A percentile compares a stretch with the other conserved stretches of the same genome.
phyloP scores from a whole-genome alignment of 2,113 vertebrate species.

The Muscicapa adusta region DNA sequence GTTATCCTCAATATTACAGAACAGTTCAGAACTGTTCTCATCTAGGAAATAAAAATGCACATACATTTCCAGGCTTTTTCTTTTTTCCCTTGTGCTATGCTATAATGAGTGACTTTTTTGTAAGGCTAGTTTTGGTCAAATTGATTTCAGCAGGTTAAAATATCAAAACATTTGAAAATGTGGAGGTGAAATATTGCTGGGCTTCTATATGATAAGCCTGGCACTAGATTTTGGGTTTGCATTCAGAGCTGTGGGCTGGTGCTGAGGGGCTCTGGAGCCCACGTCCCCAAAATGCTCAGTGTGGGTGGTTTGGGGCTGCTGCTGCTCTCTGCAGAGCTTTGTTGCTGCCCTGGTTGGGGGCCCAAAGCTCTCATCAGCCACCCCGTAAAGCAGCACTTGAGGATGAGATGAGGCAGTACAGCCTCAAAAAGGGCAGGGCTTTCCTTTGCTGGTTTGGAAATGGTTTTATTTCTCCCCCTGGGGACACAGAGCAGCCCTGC shows the following conservation, averaged over 20 bases:
- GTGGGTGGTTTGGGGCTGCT: background rate
- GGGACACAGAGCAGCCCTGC: background rate
- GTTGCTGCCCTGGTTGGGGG: background rate
- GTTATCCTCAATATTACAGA: background rate
- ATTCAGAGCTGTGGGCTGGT: background rate
- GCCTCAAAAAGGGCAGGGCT: background rate
- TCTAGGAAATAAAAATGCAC: background rate
- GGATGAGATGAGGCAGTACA: rapidly evolving
- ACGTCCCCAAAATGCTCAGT: background rate
- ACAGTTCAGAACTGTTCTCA: background rate
- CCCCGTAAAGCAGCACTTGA: background rate
- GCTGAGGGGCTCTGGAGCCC: background rate
- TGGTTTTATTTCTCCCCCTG: background rate
- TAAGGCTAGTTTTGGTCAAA: background rate
- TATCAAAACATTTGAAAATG: background rate
- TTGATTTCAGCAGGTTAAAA: background rate
- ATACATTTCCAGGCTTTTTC: background rate
- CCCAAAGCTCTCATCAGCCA: background rate
- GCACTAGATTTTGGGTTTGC: background rate
- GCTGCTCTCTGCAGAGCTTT: background rate
- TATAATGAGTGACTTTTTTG: background rate
- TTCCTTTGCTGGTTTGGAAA: background rate
- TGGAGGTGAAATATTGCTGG: background rate
- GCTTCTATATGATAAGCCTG: background rate
- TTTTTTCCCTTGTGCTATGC: background rate